Evolutionary conservation across 2,113 vertebrate genomes (phyloP).

Genomic region (Pachypanchax playfairii): DNA sequence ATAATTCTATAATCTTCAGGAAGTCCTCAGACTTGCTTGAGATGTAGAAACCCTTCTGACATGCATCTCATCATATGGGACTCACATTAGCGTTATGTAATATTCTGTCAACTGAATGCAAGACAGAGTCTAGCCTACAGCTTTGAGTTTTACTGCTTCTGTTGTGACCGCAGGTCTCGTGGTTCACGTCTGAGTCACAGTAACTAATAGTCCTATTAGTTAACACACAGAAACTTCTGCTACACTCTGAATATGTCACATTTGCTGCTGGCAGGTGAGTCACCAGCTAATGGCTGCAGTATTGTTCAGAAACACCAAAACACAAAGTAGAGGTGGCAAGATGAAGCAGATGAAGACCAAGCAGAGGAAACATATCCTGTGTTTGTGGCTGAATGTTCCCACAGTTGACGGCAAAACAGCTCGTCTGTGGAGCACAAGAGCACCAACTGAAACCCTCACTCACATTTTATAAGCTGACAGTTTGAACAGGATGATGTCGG

Average conservation of each 20-base stretch:
- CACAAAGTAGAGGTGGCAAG: constrained; percentile 6
- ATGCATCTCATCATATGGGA: background rate
- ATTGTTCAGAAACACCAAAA: constrained; percentile 55
- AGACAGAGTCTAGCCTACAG: constrained; percentile 1
- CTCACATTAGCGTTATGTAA: background rate
- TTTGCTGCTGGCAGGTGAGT: constrained; percentile 46
- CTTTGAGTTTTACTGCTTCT: background rate
- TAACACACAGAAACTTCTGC: constrained; percentile 30
- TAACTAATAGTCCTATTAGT: constrained; percentile 16
- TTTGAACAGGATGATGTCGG: background rate
- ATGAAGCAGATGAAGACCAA: constrained; percentile 13
- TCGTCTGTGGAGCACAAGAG: background rate
- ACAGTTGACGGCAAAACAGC: background rate
- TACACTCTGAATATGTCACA: constrained; percentile 16
- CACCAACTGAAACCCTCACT: background rate
- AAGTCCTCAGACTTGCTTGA: too few relatives aligned
- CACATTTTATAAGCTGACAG: background rate
- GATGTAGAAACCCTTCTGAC: too few relatives aligned
- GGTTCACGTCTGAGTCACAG: constrained; percentile 25
- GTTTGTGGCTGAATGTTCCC: background rate
- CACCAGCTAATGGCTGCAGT: constrained; percentile 51
- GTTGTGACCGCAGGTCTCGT: background rate
- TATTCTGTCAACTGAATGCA: background rate
- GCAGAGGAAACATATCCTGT: background rate
- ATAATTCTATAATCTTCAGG: too few relatives aligned